These are phyloP conservation scores for Sternarchorhynchus goeldii DNA, from an alignment of 2,797 vertebrate species.

Conservation along the genomic window DNA sequence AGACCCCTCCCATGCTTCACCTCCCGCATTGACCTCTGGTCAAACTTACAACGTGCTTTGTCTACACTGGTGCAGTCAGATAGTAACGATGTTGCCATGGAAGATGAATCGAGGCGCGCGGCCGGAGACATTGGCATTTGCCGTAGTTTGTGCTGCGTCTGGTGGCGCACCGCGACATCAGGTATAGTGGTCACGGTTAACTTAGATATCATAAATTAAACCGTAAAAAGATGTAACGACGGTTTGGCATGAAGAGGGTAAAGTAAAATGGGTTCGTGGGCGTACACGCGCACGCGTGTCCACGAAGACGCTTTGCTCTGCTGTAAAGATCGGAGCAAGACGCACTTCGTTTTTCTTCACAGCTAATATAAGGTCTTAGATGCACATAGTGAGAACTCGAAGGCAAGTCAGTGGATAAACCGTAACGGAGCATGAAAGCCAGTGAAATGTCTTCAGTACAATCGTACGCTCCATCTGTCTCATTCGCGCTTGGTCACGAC, in stretches of 20 bases:
- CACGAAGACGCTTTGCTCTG: no score
- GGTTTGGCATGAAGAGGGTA: no score
- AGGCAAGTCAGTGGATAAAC: not conserved
- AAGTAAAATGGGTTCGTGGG: no score
- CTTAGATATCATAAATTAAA: no score
- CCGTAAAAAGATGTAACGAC: no score
- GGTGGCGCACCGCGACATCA: not conserved
- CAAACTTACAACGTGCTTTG: slow-evolving; percentile 12
- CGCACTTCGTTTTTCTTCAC: no score
- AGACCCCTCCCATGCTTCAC: not conserved
- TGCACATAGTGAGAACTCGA: no score
- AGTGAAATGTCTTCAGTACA: not conserved
- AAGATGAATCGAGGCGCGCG: slow-evolving; percentile 9
- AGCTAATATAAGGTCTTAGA: no score
- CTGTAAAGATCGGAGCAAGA: no score
- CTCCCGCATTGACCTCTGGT: slow-evolving; percentile 23
- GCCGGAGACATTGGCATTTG: not conserved
- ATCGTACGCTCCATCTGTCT: not conserved
- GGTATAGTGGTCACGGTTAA: not conserved
- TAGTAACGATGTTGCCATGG: slow-evolving; percentile 24
- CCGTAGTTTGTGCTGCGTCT: not conserved
- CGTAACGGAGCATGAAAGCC: not conserved
- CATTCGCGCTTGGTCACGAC: not conserved
- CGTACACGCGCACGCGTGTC: no score
- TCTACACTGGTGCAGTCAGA: slow-evolving; percentile 29